These are phyloP conservation scores for Teleopsis dalmanni DNA, from an alignment of 1,140 invertebrate genomes.

Conservation along the genomic window DNA sequence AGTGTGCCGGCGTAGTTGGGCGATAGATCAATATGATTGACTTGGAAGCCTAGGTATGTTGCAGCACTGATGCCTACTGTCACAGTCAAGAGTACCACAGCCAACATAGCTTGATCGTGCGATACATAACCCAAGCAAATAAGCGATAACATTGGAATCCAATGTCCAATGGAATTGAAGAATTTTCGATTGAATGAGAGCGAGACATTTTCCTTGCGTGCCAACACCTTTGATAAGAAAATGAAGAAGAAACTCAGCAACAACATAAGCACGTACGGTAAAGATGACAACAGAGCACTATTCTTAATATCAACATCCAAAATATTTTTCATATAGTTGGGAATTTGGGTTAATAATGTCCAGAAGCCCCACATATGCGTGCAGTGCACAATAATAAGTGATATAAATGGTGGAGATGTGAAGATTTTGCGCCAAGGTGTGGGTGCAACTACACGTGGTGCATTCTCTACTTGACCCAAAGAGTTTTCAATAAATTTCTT, in stretches of 20 bases:
- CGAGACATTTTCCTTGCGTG: constrained; percentile 50
- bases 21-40: constrained; percentile 67
- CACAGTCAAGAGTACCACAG: constrained; percentile 55
- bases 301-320: constrained; percentile 69
- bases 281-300: constrained; percentile 63
- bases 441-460: constrained; percentile 19
- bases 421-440: constrained; percentile 70
- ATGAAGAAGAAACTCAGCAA: constrained; percentile 61
- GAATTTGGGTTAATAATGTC: constrained; percentile 85
- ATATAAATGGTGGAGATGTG: constrained; percentile 72
- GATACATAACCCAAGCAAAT: constrained; percentile 56
- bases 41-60: constrained; percentile 62
- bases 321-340: constrained; percentile 79
- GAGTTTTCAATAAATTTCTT: constrained; percentile 54
- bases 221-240: constrained; percentile 55
- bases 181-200: constrained; percentile 56
- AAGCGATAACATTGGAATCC: constrained; percentile 55
- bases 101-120: constrained; percentile 45
- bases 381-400: constrained; percentile 74
- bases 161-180: constrained; percentile 57
- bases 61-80: constrained; percentile 73
- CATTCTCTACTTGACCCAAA: constrained; percentile 29
- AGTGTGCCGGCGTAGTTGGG: constrained; percentile 70
- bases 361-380: constrained; percentile 94
- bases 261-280: constrained; percentile 73